Base-by-base conservation (phyloP, 2,797 vertebrate genomes). In the Rhinatrema bivittatum region DNA sequence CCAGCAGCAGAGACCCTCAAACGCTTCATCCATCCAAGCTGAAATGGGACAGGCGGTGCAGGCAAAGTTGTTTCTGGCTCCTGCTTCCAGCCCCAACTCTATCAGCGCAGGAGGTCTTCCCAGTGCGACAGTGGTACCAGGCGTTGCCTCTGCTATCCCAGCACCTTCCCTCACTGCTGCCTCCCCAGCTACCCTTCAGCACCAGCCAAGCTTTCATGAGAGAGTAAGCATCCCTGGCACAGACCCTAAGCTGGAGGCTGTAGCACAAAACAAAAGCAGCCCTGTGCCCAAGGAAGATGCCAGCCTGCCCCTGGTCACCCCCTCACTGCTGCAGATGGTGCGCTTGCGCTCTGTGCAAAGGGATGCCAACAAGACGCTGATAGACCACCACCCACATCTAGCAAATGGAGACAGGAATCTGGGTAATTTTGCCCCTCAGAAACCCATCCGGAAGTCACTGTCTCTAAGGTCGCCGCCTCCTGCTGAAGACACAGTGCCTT, bases 241-340 rank as follows among this genome's bases (percentile, higher is more conserved):
- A 0, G 60, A 57, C 1, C 12, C 53, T 24, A 65, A 15, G 44
- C 94, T 91, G 63, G 91, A 93, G 46, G 56, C 63, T 0, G 66
- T 46, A 18, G 60, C 60, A 0, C n/a, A n/a, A n/a, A 67, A 80
- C 15, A 75, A 90, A 70, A 80, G 76, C 34, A 25, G 49, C n/a
- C 69, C 84, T 13, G 60, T 50, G 50, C 70, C 87, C 32, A 91
- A 89, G 72, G 94, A 97, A 52, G 93, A 97, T 2, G 87, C 88
- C 3, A 87, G 82, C 53, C 77, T 87, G 45, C 94, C 93, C 29
- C 86, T 97, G 3, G 94, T 97, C 45, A 97, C 95, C 0, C 92
- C 95, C 2, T 97, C 94, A 0, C 72, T 98, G 50, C 87, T 98
- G 62, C 95, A 99, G 68, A 98, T 94, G 93, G 93, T 97, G 36